phyloP scores from a whole-genome alignment of 2,113 vertebrate species.

The Eolophus roseicapilla region DNA sequence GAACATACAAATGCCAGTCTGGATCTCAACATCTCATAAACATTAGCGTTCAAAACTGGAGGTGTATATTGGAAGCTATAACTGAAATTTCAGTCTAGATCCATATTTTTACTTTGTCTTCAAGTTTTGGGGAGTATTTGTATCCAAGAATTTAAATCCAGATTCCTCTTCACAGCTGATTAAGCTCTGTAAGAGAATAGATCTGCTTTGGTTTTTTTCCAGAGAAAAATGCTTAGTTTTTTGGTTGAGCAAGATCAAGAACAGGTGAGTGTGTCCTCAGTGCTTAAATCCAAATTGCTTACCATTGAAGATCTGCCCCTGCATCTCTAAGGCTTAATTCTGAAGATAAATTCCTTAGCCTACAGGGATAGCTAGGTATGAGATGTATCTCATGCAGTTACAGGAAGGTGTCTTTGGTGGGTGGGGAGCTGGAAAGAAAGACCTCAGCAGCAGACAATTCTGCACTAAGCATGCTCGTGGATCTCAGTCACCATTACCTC shows the following conservation, averaged over 20 bases:
- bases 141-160: not conserved
- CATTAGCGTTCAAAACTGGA: not conserved
- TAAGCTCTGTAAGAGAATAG: not conserved
- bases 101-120: not conserved
- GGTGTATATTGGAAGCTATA: not conserved
- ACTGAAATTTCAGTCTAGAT: not conserved
- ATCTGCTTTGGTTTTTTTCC: not conserved
- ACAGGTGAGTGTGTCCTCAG: not conserved
- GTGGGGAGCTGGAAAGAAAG: rapidly evolving
- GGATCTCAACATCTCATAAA: not conserved
- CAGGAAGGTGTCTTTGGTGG: not conserved
- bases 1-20: not conserved
- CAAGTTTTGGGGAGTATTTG: not conserved
- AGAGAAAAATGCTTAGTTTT: not conserved
- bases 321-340: not conserved
- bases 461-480: not conserved
- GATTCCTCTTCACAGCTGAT: not conserved
- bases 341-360: not conserved
- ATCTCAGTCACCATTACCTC: not conserved
- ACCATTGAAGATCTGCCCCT: not conserved
- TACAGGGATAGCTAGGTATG: not conserved
- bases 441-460: not conserved
- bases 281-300: not conserved
- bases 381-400: not conserved
- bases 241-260: not conserved